Evolutionary conservation across 2,888 invertebrate species (phyloP).

Genomic region (Sthenelais limicola): DNA sequence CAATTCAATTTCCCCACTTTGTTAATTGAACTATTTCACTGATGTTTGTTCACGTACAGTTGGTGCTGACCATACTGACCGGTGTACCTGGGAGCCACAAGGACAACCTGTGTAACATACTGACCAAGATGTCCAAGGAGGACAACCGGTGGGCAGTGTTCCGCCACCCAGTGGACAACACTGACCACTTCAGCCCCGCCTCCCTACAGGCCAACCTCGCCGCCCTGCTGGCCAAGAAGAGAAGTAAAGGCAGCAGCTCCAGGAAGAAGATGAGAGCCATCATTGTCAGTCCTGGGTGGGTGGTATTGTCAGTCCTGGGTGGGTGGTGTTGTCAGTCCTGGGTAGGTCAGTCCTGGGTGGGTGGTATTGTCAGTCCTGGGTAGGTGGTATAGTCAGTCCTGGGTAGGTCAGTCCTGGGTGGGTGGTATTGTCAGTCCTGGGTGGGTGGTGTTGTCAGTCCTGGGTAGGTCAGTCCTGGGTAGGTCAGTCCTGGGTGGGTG

Average conservation of each 20-base stretch:
- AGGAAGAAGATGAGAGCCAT: slow-evolving; percentile 42
- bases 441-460: too few species aligned
- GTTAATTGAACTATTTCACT: too few species aligned
- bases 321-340: too few species aligned
- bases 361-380: too few species aligned
- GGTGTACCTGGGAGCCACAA: slow-evolving; percentile 68
- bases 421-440: too few species aligned
- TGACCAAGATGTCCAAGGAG: slow-evolving; percentile 61
- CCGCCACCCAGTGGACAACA: slow-evolving; percentile 56
- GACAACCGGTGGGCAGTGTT: slow-evolving; percentile 64
- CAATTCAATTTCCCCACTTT: too few species aligned
- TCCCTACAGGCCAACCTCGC: slow-evolving; percentile 59
- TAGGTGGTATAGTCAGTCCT: too few species aligned
- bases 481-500: too few species aligned
- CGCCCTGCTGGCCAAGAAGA: slow-evolving; percentile 10
- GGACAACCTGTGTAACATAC: slow-evolving; percentile 58
- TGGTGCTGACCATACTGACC: slow-evolving; percentile 64
- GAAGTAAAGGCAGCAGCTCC: background rate
- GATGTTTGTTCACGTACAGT: slow-evolving; percentile 51
- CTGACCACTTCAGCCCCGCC: slow-evolving; percentile 54
- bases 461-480: too few species aligned
- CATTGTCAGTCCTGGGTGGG: slow-evolving; percentile 63
- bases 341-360: too few species aligned
- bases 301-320: background rate
- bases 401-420: too few species aligned